phyloP scores from a whole-genome alignment of 2,888 invertebrate genomes.

The Autographa gamma region DNA sequence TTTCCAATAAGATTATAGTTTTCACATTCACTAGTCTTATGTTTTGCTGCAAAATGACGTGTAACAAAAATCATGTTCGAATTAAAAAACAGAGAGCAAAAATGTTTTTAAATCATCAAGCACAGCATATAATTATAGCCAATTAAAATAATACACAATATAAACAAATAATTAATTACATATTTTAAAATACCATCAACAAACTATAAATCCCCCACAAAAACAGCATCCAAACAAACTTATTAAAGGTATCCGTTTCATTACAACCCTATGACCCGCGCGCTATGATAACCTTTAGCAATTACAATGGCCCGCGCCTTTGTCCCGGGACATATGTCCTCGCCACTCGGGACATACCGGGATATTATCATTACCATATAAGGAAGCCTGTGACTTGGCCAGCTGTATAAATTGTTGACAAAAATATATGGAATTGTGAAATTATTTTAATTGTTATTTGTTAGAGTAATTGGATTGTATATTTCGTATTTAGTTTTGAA shows the following conservation, averaged over 20 bases:
- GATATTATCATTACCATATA: constrained; percentile 53
- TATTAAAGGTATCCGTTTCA: constrained; percentile 53
- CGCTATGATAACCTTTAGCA: constrained; percentile 68
- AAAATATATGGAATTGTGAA: constrained; percentile 5
- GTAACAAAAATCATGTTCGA: too few species aligned
- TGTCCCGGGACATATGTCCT: constrained; percentile 64
- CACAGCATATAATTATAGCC: too few species aligned
- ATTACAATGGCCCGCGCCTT: constrained; percentile 67
- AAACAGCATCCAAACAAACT: constrained; percentile 8
- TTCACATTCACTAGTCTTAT: too few species aligned
- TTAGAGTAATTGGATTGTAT: too few species aligned
- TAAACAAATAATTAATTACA: not conserved
- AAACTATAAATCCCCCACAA: constrained; percentile 3
- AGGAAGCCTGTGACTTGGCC: constrained; percentile 22
- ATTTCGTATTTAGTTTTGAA: too few species aligned
- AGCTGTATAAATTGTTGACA: not conserved
- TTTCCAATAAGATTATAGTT: too few species aligned
- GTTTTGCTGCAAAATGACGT: too few species aligned
- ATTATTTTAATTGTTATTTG: not conserved
- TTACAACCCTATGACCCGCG: constrained; percentile 58
- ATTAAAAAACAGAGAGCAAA: too few species aligned
- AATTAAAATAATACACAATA: too few species aligned
- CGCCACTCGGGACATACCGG: constrained; percentile 54
- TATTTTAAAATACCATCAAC: not conserved
- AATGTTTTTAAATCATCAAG: too few species aligned